phyloP scores from a whole-genome alignment of 37 sponge, comb jelly and placozoan genomes.

The Tethya wilhelma region DNA sequence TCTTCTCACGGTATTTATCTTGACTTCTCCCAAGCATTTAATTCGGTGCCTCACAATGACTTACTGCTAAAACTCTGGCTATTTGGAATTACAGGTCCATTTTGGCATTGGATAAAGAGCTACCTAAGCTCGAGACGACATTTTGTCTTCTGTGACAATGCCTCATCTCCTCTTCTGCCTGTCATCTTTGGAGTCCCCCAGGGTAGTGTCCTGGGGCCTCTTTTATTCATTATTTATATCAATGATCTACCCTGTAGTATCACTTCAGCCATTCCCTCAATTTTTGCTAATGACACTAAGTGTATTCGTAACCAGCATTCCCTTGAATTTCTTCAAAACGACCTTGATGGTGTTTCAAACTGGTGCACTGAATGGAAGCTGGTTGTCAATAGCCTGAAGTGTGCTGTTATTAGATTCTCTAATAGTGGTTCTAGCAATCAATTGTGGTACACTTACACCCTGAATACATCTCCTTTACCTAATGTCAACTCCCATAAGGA shows the following conservation, averaged over 20 bases:
- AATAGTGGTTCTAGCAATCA: too few relatives aligned
- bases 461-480: too few relatives aligned
- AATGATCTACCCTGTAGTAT: slow-evolving; percentile 22
- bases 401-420: too few relatives aligned
- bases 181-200: slow-evolving; percentile 40
- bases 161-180: slow-evolving; percentile 20
- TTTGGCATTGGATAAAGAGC: slow-evolving; percentile 22
- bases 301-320: too few relatives aligned
- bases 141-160: not conserved
- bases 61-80: slow-evolving; percentile 19
- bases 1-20: slow-evolving; percentile 2
- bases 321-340: too few relatives aligned
- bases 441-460: too few relatives aligned
- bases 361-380: too few relatives aligned
- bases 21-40: slow-evolving; percentile 35
- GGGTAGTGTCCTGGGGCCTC: slow-evolving; percentile 35
- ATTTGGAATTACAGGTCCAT: too few relatives aligned
- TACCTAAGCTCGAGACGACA: slow-evolving; percentile 20
- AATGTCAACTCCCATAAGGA: too few relatives aligned
- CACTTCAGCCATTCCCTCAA: not conserved
- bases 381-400: too few relatives aligned
- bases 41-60: slow-evolving; percentile 23
- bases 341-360: too few relatives aligned
- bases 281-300: slow-evolving; percentile 55
- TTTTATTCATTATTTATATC: slow-evolving; percentile 34